Evolutionary conservation across 2,888 invertebrate genomes (phyloP), one percentile per base, ranked within the genome.

Genomic region (Megaustenia siamemsis): DNA sequence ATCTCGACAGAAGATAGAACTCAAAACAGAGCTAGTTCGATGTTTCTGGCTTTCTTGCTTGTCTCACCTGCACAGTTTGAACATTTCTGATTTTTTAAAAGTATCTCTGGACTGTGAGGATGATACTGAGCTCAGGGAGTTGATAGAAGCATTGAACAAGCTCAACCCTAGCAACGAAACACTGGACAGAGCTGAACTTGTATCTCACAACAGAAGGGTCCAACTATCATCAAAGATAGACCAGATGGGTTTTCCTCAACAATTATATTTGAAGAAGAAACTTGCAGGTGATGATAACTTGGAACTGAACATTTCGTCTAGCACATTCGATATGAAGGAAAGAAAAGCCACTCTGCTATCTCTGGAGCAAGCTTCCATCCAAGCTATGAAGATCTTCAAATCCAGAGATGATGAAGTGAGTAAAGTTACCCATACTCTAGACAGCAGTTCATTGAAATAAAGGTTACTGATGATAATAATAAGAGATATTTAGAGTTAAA

Each of bases 1-100:
- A 12, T 68, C 76, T 3, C 81, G 88, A 10, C 78, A 86, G 71
- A 76, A 79, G 24, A 82, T 86, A 35, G 81, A 86, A 1, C 18
- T 81, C 6, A 78, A 15, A n/a, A 32, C 24, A 77, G 77, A 77
- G 24, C 28, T 77, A 21, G 32, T n/a, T 10, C 53, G 77, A 35
- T 49, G 77, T 32, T 32, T 77, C 35, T 35, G 56, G 56, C 56
- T 77, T 18, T 24, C 53, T 32, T 56, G 49, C 24, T 56, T 77
- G 28, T 28, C 53, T 56, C 2, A 77, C 12, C 21, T 77, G 56
- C 56, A 77, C 12, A 77, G 18, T 10, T 2, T 49, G 15, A 21
- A n/a, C 56, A 24, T 28, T 6, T 10, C 49, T 6, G 24, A 77
- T 56, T 10, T 12, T 49, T 12, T 49, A 10, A 10, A 49, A 49